Evolutionary conservation across 1,140 invertebrate genomes (phyloP).

Genomic region (Drosophila elegans): DNA sequence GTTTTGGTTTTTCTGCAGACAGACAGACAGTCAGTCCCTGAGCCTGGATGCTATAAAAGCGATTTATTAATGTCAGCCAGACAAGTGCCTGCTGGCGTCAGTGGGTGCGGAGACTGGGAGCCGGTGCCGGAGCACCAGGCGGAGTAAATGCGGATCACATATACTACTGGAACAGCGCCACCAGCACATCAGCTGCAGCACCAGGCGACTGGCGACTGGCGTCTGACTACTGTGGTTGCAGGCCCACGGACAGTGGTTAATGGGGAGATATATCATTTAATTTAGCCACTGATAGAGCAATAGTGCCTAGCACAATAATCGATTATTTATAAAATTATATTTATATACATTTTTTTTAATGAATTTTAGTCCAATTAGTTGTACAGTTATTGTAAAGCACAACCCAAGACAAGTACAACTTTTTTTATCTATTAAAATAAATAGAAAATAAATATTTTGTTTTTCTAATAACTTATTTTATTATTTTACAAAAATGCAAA

Average conservation of each 20-base stretch:
- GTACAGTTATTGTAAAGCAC: too few relatives aligned
- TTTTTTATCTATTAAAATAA: too few relatives aligned
- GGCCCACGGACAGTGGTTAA: not conserved
- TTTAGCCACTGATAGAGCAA: not conserved
- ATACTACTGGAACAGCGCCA: constrained; percentile 6
- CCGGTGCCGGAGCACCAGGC: constrained; percentile 1
- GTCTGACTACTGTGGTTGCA: constrained; percentile 20
- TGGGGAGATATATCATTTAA: not conserved
- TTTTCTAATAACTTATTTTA: too few relatives aligned
- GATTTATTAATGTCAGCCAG: constrained; percentile 83
- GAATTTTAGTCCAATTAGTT: too few relatives aligned
- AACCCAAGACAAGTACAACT: too few relatives aligned
- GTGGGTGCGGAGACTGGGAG: constrained; percentile 28
- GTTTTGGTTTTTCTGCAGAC: constrained; percentile 45
- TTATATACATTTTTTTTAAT: too few relatives aligned
- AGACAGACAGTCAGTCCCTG: constrained; percentile 12
- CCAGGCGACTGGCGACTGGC: constrained; percentile 1
- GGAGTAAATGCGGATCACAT: constrained; percentile 18
- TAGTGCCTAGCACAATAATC: too few relatives aligned
- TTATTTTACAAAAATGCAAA: too few relatives aligned
- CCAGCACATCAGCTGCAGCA: not conserved
- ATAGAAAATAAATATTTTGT: too few relatives aligned
- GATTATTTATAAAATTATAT: too few relatives aligned
- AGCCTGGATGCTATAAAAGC: constrained; percentile 71
- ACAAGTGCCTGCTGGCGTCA: constrained; percentile 74